Evolutionary conservation across 2,113 vertebrate species (phyloP).

Genomic region (Thalassarche chlororhynchos): DNA sequence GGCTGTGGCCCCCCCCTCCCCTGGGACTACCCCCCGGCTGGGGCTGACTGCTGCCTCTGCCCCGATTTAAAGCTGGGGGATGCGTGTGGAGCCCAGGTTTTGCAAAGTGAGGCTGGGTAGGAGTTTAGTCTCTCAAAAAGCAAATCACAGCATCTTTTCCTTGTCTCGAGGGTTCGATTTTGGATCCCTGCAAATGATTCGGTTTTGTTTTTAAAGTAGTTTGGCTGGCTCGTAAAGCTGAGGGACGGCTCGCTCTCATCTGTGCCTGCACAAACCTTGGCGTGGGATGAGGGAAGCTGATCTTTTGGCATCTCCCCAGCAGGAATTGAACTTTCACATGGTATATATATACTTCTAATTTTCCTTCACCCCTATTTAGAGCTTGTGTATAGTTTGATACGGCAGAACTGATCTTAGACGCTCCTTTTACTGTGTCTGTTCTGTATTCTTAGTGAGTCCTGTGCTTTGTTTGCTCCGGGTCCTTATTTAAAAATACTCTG

Average conservation of each 20-base stretch:
- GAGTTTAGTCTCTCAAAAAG: not conserved
- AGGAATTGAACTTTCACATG: not conserved
- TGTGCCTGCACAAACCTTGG: not conserved
- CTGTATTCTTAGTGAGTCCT: not conserved
- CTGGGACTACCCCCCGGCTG: not conserved
- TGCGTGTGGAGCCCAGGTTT: not conserved
- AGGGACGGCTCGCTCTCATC: accelerated
- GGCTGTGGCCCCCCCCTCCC: not conserved
- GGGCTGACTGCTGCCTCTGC: too few relatives aligned
- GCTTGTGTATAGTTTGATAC: not conserved
- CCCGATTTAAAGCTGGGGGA: not conserved
- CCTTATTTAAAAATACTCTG: not conserved
- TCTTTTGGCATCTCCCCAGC: not conserved
- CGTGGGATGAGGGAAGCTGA: not conserved
- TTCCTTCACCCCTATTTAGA: not conserved
- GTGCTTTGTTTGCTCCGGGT: not conserved
- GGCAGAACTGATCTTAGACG: not conserved
- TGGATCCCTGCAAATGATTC: not conserved
- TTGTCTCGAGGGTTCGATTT: not conserved
- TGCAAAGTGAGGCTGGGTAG: not conserved
- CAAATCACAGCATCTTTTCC: not conserved
- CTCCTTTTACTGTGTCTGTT: not conserved
- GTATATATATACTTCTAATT: not conserved
- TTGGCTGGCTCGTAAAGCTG: not conserved
- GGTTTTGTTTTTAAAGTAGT: not conserved